A percentile compares a stretch with the other conserved stretches of the same genome.
Conservation (phyloP, 2,888 invertebrate genomes). For the Scaptomyza tumidula region DNA sequence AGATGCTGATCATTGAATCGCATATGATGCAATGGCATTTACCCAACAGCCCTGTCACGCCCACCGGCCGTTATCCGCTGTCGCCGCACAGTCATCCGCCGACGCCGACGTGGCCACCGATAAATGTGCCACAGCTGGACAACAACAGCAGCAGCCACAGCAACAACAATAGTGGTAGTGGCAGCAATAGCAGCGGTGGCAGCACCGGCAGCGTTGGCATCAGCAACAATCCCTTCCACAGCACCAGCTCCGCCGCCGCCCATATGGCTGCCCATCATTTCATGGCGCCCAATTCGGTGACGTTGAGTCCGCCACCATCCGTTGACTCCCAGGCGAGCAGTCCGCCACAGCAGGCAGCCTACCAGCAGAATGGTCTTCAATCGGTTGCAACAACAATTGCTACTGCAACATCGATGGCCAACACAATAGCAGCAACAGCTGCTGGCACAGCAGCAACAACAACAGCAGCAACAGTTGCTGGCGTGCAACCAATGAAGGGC, state of each 20-base stretch:
- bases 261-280: slow-evolving; percentile 87
- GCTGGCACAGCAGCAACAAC: not conserved
- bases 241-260: slow-evolving; percentile 71
- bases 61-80: slow-evolving; percentile 92
- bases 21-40: slow-evolving; percentile 91
- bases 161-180: slow-evolving; percentile 75
- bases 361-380: slow-evolving; percentile 79
- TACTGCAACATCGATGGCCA: slow-evolving; percentile 23
- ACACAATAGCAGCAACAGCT: slow-evolving; percentile 5
- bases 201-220: slow-evolving; percentile 86
- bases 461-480: slow-evolving; percentile 63
- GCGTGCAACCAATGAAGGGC: slow-evolving; percentile 75
- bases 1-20: slow-evolving; percentile 93
- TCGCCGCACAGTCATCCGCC: slow-evolving; percentile 93
- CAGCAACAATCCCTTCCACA: slow-evolving; percentile 74
- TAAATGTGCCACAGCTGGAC: slow-evolving; percentile 84
- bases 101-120: slow-evolving; percentile 90
- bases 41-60: slow-evolving; percentile 92
- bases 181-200: slow-evolving; percentile 79
- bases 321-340: slow-evolving; percentile 94
- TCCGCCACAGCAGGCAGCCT: slow-evolving; percentile 90
- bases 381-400: slow-evolving; percentile 35
- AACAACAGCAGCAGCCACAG: slow-evolving; percentile 84
- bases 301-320: slow-evolving; percentile 95
- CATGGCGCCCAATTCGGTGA: slow-evolving; percentile 93